Evolutionary conservation across 1,140 invertebrate genomes (phyloP).

Genomic region (Hycleus cichorii): DNA sequence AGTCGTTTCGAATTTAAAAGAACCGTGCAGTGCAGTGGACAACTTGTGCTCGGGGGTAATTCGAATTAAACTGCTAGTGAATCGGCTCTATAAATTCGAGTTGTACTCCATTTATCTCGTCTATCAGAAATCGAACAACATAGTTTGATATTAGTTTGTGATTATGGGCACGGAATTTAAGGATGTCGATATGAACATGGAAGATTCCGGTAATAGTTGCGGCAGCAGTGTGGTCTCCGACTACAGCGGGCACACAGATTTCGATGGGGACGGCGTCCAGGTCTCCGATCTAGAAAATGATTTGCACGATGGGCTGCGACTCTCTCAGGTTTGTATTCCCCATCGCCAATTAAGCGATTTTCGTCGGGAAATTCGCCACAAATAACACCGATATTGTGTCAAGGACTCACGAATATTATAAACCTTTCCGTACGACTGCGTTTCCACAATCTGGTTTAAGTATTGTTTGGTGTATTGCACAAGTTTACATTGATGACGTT

Average conservation of each 20-base stretch:
- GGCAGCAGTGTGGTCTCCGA: conserved; percentile 39
- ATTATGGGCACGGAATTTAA: conserved; percentile 33
- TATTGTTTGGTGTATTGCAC: no score
- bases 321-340: conserved; percentile 27
- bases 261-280: conserved; percentile 35
- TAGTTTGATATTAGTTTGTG: conserved; percentile 9
- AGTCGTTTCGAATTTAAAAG: background rate
- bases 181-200: conserved; percentile 36
- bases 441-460: no score
- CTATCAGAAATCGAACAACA: background rate
- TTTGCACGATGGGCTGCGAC: conserved; percentile 18
- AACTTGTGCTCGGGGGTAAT: no score
- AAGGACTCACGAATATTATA: no score
- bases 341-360: no score
- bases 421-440: no score
- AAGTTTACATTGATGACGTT: no score
- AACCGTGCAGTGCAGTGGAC: background rate
- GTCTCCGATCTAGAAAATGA: conserved; percentile 39
- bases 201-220: conserved; percentile 41
- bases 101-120: no score
- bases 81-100: no score
- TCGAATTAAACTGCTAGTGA: no score
- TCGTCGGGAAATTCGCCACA: no score
- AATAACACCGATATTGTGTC: no score
- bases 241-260: conserved; percentile 32